A percentile compares a stretch with the other conserved stretches of the same genome.
Conservation (phyloP, 2,113 vertebrate genomes). For the Gymnorhina tibicen region DNA sequence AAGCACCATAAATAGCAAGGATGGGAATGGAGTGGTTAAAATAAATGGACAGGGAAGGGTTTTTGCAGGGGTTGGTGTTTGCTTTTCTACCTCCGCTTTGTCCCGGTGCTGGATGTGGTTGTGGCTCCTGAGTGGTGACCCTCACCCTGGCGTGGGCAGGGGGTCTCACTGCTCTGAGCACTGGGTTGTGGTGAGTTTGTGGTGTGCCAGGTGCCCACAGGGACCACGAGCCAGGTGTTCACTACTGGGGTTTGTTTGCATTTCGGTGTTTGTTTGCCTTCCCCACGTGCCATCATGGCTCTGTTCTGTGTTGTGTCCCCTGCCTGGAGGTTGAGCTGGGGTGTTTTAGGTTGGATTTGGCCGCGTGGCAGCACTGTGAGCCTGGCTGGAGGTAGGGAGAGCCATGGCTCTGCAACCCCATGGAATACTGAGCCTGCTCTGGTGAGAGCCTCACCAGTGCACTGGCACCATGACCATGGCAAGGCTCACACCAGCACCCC, state of each 20-base stretch:
- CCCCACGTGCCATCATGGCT: fast-evolving
- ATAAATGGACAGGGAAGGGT: background rate
- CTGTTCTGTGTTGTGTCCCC: background rate
- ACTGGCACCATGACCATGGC: fast-evolving
- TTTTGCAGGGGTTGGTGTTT: background rate
- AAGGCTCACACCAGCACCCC: background rate
- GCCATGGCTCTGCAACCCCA: fast-evolving
- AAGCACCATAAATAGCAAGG: background rate
- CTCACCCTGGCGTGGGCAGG: fast-evolving
- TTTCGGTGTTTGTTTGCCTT: background rate
- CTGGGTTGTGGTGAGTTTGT: background rate
- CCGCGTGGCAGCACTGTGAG: fast-evolving
- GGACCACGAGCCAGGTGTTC: background rate
- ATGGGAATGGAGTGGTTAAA: background rate
- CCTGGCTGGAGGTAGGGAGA: fast-evolving
- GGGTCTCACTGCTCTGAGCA: background rate
- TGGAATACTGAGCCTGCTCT: background rate
- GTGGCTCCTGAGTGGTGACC: background rate
- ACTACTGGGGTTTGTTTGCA: fast-evolving
- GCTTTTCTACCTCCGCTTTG: background rate
- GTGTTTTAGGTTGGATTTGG: background rate
- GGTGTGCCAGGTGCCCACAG: background rate
- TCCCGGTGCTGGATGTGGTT: fast-evolving
- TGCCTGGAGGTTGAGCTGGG: background rate
- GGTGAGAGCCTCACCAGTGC: background rate